These are phyloP conservation scores for Phengaris arion DNA, from an alignment of 2,888 invertebrate species.

Conservation along the genomic window DNA sequence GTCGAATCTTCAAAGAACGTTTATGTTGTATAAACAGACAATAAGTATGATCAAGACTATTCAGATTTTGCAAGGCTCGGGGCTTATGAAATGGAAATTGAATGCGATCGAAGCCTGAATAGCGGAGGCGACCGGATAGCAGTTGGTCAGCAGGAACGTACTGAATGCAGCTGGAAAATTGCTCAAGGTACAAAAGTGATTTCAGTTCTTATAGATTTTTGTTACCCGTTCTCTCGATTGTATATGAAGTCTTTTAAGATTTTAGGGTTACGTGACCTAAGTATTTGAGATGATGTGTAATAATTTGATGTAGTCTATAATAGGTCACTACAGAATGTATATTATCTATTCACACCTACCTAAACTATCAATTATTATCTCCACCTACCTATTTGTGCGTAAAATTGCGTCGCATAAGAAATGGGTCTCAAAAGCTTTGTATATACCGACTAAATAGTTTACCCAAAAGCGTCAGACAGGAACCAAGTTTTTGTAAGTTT, in stretches of 20 bases:
- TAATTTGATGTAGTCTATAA: too few relatives aligned
- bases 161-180: conserved; percentile 24
- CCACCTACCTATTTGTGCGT: too few relatives aligned
- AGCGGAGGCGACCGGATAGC: conserved; percentile 18
- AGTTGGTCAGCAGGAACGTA: conserved; percentile 26
- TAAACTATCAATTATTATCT: too few relatives aligned
- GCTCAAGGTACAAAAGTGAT: conserved; percentile 18
- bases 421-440: too few relatives aligned
- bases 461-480: too few relatives aligned
- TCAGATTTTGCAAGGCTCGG: conserved; percentile 24
- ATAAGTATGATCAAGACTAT: conserved; percentile 27
- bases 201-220: conserved; percentile 8
- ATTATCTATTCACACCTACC: too few relatives aligned
- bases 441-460: too few relatives aligned
- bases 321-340: too few relatives aligned
- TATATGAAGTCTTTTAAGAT: not conserved
- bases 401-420: too few relatives aligned
- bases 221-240: not conserved
- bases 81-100: conserved; percentile 28
- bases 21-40: conserved; percentile 31
- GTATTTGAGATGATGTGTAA: too few relatives aligned
- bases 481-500: too few relatives aligned
- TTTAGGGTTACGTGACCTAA: not conserved
- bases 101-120: conserved; percentile 25
- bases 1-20: conserved; percentile 3